phyloP scores from a whole-genome alignment of 2,797 vertebrate genomes.

The Hippopotamyrus pictus region DNA sequence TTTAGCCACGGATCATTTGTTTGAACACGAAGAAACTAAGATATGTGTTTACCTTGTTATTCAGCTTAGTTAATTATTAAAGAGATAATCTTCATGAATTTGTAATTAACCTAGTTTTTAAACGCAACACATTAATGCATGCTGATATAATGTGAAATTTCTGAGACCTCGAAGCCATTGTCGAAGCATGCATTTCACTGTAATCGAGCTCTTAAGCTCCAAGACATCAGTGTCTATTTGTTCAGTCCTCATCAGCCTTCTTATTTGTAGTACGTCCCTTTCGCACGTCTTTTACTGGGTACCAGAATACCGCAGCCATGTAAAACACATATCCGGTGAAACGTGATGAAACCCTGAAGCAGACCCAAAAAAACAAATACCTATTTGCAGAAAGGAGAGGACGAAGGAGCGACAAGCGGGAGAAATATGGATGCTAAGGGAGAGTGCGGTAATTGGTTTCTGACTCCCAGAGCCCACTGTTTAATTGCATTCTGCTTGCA shows the following conservation, averaged over 20 bases:
- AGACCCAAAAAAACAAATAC: not conserved
- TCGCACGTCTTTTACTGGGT: not conserved
- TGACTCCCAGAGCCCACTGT: not conserved
- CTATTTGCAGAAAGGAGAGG: not conserved
- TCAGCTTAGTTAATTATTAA: not conserved
- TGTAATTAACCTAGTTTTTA: slow-evolving; percentile 1
- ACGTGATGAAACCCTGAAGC: not conserved
- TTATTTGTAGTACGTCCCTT: not conserved
- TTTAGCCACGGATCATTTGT: not conserved
- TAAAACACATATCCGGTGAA: not conserved
- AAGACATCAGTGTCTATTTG: not conserved
- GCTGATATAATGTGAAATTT: not conserved
- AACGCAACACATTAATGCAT: not conserved
- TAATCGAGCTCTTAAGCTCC: not conserved
- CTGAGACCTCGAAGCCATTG: not conserved
- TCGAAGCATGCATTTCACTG: not conserved
- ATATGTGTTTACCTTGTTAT: not conserved
- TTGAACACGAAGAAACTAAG: not conserved
- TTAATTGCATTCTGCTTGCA: slow-evolving; percentile 15
- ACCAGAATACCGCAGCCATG: not conserved
- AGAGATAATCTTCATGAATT: not conserved
- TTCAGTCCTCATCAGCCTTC: not conserved
- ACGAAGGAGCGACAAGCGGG: not conserved
- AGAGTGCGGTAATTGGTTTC: slow-evolving; percentile 16
- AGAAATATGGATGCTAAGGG: slow-evolving; percentile 16